Conservation (phyloP, 2,888 invertebrate species). For the Dynastes maya region DNA sequence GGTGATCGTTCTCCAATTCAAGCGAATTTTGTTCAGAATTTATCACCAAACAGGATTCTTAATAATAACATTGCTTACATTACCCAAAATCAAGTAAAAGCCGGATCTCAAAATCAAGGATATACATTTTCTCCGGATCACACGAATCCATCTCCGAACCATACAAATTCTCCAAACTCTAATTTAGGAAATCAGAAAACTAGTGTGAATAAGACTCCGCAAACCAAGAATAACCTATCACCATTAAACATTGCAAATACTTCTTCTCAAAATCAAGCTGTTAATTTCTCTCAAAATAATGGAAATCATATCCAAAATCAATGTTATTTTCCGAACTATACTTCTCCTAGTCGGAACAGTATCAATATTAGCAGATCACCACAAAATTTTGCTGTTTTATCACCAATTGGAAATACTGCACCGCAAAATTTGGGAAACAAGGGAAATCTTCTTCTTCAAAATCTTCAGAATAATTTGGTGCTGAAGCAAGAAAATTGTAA, state of each 20-base stretch:
- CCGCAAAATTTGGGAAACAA: not conserved
- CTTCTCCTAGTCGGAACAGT: conserved; percentile 9
- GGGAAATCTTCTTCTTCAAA: not conserved
- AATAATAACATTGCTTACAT: not conserved
- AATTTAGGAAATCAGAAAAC: not conserved
- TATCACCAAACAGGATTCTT: not conserved
- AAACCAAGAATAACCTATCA: not conserved
- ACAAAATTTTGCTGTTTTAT: not conserved
- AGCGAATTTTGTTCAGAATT: conserved; percentile 2
- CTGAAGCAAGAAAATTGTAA: conserved; percentile 6
- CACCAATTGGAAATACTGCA: not conserved
- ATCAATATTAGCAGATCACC: conserved; percentile 3
- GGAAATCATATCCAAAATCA: conserved; percentile 10
- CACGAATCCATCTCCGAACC: not conserved
- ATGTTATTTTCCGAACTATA: conserved; percentile 1
- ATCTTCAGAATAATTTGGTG: not conserved
- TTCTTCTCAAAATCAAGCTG: not conserved
- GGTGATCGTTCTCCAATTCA: not conserved
- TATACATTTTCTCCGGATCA: conserved; percentile 10
- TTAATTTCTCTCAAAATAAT: not conserved
- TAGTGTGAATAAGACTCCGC: not conserved
- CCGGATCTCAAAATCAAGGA: not conserved
- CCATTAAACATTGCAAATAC: not conserved
- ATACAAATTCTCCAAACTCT: not conserved
- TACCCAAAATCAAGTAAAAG: conserved; percentile 13